phyloP scores from a whole-genome alignment of 1,140 invertebrate genomes.

The Drosophila truncata region DNA sequence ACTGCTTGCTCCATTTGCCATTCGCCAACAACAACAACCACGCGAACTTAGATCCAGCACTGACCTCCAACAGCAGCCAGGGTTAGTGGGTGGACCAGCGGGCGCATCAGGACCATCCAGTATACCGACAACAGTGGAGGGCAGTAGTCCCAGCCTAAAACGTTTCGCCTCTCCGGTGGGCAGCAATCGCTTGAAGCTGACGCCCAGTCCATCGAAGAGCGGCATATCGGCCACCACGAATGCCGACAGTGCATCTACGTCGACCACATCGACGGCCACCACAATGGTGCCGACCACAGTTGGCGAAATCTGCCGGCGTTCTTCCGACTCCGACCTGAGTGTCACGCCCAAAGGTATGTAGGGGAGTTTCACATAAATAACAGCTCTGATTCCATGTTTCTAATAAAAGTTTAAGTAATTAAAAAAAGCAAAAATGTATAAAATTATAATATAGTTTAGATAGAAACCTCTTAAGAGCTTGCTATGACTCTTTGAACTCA shows the following conservation, averaged over 20 bases:
- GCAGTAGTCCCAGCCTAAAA: conserved; percentile 55
- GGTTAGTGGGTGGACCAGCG: conserved; percentile 3
- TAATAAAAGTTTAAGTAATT: neutral
- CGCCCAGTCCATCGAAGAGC: conserved; percentile 78
- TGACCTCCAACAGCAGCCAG: conserved; percentile 58
- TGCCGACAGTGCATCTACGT: conserved; percentile 76
- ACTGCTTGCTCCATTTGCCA: conserved; percentile 84
- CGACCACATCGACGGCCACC: conserved; percentile 69
- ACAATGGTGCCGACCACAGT: conserved; percentile 73
- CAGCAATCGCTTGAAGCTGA: conserved; percentile 67
- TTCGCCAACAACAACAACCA: conserved; percentile 58
- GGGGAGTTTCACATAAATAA: neutral
- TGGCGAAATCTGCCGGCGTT: conserved; percentile 89
- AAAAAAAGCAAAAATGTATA: neutral
- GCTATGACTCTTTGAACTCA: neutral
- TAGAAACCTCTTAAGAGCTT: neutral
- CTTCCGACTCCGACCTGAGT: conserved; percentile 97
- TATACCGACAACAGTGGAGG: conserved; percentile 59
- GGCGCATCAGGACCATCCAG: conserved; percentile 20
- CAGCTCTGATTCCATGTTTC: conserved; percentile 4
- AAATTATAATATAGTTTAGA: neutral
- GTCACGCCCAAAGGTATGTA: conserved; percentile 95
- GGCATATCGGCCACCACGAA: conserved; percentile 66
- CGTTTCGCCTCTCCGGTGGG: conserved; percentile 63
- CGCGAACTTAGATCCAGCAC: conserved; percentile 65